Evolutionary conservation across 2,888 invertebrate species (phyloP).

Genomic region (Villa cingulata): DNA sequence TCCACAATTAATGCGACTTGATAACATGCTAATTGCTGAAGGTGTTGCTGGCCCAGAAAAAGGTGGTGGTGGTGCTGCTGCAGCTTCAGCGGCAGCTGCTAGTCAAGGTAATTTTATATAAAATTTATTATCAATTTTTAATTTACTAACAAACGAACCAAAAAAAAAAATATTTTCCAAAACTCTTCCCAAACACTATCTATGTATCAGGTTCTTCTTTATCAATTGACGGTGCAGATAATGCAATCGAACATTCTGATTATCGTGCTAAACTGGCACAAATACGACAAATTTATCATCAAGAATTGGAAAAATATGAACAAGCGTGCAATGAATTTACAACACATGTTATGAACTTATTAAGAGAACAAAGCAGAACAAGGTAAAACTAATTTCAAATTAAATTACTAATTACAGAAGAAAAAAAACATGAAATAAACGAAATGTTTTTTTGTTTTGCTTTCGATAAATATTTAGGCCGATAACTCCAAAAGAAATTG

Average conservation of each 20-base stretch:
- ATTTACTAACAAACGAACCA: no score
- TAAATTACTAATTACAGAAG: no score
- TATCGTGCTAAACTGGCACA: slow-evolving; percentile 97
- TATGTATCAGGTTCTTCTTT: slow-evolving; percentile 26
- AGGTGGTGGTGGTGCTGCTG: slow-evolving; percentile 75
- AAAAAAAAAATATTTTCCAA: background rate
- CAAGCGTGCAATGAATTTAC: slow-evolving; percentile 99
- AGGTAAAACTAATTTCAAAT: slow-evolving; percentile 31
- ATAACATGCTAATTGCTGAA: slow-evolving; percentile 98
- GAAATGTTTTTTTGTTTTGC: slow-evolving; percentile 1
- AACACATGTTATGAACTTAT: slow-evolving; percentile 97
- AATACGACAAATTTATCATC: slow-evolving; percentile 97
- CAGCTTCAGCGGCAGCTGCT: slow-evolving; percentile 80
- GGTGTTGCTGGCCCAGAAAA: slow-evolving; percentile 95
- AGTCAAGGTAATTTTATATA: slow-evolving; percentile 44
- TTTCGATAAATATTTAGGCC: no score
- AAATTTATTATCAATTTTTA: background rate
- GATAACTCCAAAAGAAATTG: slow-evolving; percentile 97
- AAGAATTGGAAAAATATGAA: slow-evolving; percentile 98
- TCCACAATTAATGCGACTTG: slow-evolving; percentile 94
- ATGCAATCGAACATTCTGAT: slow-evolving; percentile 98
- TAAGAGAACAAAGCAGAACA: slow-evolving; percentile 92
- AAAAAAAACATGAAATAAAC: background rate
- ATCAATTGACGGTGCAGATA: slow-evolving; percentile 51
- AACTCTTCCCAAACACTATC: slow-evolving; percentile 3